Evolutionary conservation across 2,113 vertebrate genomes (phyloP), one percentile per base, ranked within the genome.

Genomic region (Xenopus borealis): DNA sequence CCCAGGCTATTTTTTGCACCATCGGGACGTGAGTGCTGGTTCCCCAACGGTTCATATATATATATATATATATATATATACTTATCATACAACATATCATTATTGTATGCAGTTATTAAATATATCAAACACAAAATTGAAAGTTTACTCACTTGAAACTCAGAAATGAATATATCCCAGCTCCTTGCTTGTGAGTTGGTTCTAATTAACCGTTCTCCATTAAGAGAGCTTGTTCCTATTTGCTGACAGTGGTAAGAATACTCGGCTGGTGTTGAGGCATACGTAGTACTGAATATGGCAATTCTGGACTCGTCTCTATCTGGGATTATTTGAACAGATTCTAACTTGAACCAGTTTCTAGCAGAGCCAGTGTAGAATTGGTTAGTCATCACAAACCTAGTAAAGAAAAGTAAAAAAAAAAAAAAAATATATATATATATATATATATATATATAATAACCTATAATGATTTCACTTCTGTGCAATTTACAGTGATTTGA

Each of bases 161-260:
- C 68, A 58, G 87, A 92, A 87, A 93, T 89, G 75, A 86, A 85
- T 90, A 92, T 80, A 64, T 86, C 79, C 88, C 89, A 89, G 61
- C 65, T 80, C 76, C 78, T 79, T 72, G 86, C 88, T 82, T 87
- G 86, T 58, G n/a, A 0, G 67, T 84, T 68, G 64, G 9, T 67
- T 79, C 86, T 89, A 88, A 90, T 81, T 81, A 89, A 72, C 71
- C 44, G 82, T 84, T 66, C 80, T 80, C 80, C 85, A 79, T 79
- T 81, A 79, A 79, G 81, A 81, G 79, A 81, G 76, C 81, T 84
- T 81, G 87, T 88, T 86, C 89, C 88, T 83, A 91, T 87, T 87
- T 91, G 80, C 85, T 92, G 91, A 87, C 92, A 93, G 80, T 90
- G 89, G 86, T 86, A 93, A 86, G 91, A 92, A 85, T 91, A 90